Conservation (phyloP, 2,888 invertebrate genomes). For the Drosophila buzzatii region DNA sequence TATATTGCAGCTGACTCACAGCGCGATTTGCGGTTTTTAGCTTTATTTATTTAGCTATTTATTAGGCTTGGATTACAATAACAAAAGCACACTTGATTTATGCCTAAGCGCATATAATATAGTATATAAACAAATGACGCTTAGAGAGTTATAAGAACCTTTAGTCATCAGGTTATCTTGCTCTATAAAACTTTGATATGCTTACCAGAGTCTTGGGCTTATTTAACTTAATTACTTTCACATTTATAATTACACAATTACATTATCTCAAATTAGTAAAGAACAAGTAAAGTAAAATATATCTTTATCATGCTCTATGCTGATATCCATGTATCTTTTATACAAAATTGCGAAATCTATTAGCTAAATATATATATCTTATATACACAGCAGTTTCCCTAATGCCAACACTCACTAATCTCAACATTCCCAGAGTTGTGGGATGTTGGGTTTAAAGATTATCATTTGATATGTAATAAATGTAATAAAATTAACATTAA, state of each 20-base stretch:
- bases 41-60: background rate
- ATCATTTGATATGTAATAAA: background rate
- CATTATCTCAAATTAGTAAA: background rate
- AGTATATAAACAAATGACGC: background rate
- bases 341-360: background rate
- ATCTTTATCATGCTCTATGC: background rate
- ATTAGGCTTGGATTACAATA: background rate
- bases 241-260: too few species aligned
- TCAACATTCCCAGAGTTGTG: background rate
- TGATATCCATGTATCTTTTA: background rate
- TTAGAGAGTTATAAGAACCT: background rate
- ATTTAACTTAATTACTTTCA: background rate
- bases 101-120: background rate
- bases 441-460: background rate
- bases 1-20: slow-evolving; percentile 1
- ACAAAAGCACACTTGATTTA: background rate
- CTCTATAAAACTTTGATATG: background rate
- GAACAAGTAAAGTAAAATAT: too few species aligned
- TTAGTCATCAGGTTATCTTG: background rate
- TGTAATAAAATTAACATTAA: too few species aligned
- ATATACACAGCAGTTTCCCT: background rate
- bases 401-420: background rate
- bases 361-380: too few species aligned
- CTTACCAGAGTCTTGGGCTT: background rate
- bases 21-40: slow-evolving; percentile 2